These are phyloP conservation scores for Zaprionus obscuricornis DNA, from an alignment of 2,888 invertebrate genomes.

Conservation along the genomic window DNA sequence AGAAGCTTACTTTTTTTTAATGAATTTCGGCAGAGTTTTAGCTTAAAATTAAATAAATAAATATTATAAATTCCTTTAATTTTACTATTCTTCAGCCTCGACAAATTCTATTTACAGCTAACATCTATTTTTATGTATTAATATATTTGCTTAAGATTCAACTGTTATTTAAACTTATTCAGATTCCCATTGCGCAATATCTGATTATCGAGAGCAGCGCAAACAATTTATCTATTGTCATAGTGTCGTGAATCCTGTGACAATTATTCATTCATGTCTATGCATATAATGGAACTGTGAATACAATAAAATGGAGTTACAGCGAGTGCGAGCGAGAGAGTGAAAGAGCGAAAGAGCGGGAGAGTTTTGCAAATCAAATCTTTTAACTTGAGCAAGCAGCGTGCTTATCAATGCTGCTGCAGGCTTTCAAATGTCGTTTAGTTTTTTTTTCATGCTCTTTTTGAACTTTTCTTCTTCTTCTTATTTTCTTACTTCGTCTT, in stretches of 20 bases:
- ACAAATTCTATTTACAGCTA: no score
- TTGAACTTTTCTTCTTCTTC: no score
- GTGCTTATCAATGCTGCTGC: conserved; percentile 60
- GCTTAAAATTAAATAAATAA: no score
- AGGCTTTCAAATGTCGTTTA: conserved; percentile 24
- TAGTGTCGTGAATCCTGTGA: no score
- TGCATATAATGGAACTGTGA: conserved; percentile 15
- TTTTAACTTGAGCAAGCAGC: conserved; percentile 64
- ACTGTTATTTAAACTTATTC: conserved; percentile 21
- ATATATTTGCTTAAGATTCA: no score
- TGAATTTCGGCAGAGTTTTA: no score
- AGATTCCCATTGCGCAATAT: conserved; percentile 23
- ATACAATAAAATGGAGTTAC: no score
- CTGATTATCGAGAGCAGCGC: conserved; percentile 46
- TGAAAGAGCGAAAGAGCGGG: background rate
- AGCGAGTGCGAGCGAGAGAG: no score
- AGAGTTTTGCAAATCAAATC: conserved; percentile 69
- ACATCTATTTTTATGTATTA: no score
- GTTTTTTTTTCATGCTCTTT: conserved; percentile 1
- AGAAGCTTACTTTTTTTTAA: no score
- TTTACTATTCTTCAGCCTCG: no score
- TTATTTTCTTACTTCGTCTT: background rate
- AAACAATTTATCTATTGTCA: conserved; percentile 63
- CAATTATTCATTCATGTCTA: conserved; percentile 43
- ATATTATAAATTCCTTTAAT: no score